Base-by-base conservation (phyloP, 2,113 vertebrate species). In the Agelaius tricolor region DNA sequence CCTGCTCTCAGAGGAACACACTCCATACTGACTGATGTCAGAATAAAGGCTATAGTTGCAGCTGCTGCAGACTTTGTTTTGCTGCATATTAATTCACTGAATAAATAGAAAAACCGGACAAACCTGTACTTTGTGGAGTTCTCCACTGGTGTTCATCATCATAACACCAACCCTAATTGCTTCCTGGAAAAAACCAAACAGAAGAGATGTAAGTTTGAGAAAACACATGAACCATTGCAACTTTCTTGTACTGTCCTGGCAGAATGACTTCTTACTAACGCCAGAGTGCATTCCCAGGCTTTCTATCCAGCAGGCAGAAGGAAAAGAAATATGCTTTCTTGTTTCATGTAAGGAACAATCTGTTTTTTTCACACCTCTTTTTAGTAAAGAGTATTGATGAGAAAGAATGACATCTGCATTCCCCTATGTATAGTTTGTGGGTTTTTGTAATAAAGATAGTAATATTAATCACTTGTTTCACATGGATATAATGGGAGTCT, bases 41-140 rank as follows among this genome's bases (percentile, higher is more conserved):
- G 54, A 46, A 67, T 67, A 63, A 86, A 41, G 8, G 10, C 22
- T 6, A 1, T 41, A 44, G 73, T 35, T 43, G 41, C 72, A 88
- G 37, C 37, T 55, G 59, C 59, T 6, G 54, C 61, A 71, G 47
- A 44, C 59, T 84, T 79, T 33, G 33, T 67, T 93, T 71, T 2
- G 1, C 44, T 67, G 37, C 51, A 49, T 21, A 39, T 63, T 90
- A 84, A 76, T 54, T 92, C 49, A 49, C 41, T 62, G 72, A 90
- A 57, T 65, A 94, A 88, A 84, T 0, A 92, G 30, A 80, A 93
- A 94, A 79, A 78, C 44, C 0, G 1, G 73, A 96, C 98, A 87
- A 94, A 99, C 99, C 99, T 99, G 99, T 92, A 98, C 95, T 94
- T 96, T 97, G 69, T 98, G 98, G 43, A 97, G 83, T 11, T 98